Evolutionary conservation across 2,797 vertebrate genomes (phyloP).

Genomic region (Holocentrus rufus): DNA sequence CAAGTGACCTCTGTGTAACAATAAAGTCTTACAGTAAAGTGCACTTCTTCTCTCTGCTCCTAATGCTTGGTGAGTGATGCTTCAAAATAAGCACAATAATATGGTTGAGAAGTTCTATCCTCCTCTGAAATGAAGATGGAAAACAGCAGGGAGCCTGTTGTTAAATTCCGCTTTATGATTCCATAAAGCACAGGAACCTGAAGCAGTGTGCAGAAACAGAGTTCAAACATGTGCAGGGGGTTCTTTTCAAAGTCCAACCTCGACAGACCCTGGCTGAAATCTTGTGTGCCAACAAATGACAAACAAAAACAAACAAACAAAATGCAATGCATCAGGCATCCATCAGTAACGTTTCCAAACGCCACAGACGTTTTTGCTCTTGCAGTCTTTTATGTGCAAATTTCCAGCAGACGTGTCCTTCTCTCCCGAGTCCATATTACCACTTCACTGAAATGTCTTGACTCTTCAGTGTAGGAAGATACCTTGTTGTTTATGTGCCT

Average conservation of each 20-base stretch:
- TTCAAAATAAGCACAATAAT: slow-evolving; percentile 79
- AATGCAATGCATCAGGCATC: slow-evolving; percentile 20
- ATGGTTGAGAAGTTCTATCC: slow-evolving; percentile 55
- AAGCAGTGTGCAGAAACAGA: slow-evolving; percentile 27
- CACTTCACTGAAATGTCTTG: slow-evolving; percentile 11
- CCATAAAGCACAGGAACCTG: slow-evolving; percentile 35
- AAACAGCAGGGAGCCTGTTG: slow-evolving; percentile 36
- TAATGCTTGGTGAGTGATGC: slow-evolving; percentile 61
- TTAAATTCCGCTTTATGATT: slow-evolving; percentile 38
- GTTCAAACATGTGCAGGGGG: slow-evolving; percentile 36
- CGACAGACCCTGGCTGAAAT: slow-evolving; percentile 30
- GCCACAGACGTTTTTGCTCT: slow-evolving; percentile 36
- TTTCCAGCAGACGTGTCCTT: slow-evolving; percentile 53
- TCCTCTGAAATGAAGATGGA: slow-evolving; percentile 57
- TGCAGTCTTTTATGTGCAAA: slow-evolving; percentile 77
- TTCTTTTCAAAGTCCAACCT: slow-evolving; percentile 22
- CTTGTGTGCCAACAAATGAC: slow-evolving; percentile 25
- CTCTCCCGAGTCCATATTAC: slow-evolving; percentile 16
- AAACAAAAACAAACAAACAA: background rate
- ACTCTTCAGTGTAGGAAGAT: slow-evolving; percentile 50
- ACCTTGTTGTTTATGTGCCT: slow-evolving; percentile 49
- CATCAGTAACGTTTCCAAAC: slow-evolving; percentile 28
- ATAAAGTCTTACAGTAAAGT: slow-evolving; percentile 81
- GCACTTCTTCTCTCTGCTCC: slow-evolving; percentile 78
- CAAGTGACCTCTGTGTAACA: slow-evolving; percentile 50